Base-by-base conservation (phyloP, 2,797 vertebrate species). In the Vipera latastei region DNA sequence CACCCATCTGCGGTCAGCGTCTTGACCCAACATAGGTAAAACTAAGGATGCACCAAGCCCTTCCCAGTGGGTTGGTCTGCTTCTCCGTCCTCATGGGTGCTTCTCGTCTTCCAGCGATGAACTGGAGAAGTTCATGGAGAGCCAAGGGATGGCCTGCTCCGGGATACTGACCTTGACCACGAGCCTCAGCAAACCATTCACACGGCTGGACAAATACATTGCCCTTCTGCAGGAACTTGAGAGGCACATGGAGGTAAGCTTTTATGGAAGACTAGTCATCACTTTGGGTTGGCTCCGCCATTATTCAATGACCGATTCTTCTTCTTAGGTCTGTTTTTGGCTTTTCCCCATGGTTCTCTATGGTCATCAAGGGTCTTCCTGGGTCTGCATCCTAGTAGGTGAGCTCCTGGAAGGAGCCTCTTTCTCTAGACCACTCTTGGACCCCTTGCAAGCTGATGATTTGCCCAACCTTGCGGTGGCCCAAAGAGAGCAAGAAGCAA, bases 171-270 rank as follows among this genome's bases (percentile, higher is more conserved):
- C 98, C 91, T 97, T 99, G 96, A 99, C 99, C 93, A 99, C 98
- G 90, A 99, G 98, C 94, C 98, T 99, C 96, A 99, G 99, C 97
- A 99, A 99, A 95, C 99, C 99, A 59, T 99, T 99, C 97, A 98
- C 99, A 97, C 98, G 99, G 95, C 98, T 99, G 90, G 99, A 99
- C 95, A 99, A 99, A 94, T 99, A 99, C 4, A 98, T 99, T 87
- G 98, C 98, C 0, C 98, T 99, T 92, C 97, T 99, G 94, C 99
- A 99, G 97, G 99, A 99, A 97, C 97, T 99, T 95, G 99, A 99
- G 97, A 97, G 99, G 95, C 99, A 99, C 86, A 98, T 99, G 97
- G 99, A 99, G 99, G 99, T 99, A 44, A 53, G 73, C 16, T 65
- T 11, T 69, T 25, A 32, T 13, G 18, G 7, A 32, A 87, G 28